Evolutionary conservation across 1,140 invertebrate species (phyloP), one percentile per base, ranked within the genome.

Genomic region (Nasonia longicornis): DNA sequence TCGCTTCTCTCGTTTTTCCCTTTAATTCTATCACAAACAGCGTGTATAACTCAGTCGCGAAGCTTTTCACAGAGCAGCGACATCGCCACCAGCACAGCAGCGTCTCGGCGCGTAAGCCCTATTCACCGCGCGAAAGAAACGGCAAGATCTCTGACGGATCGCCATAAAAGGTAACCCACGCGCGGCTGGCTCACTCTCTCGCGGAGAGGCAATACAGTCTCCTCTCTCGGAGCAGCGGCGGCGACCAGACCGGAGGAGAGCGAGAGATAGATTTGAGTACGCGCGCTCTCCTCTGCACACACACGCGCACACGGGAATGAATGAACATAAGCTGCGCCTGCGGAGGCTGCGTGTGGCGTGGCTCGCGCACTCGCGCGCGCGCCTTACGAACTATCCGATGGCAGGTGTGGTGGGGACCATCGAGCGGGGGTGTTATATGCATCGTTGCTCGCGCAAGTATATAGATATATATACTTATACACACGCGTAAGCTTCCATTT

Each of bases 81-180:
- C 69, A n/a, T 35, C 29, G 7, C 69, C 14, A 31, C 69, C 14
- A 31, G 31, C 67, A 10, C 69, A 42, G 20, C 35, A 10, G 69
- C 69, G 52, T 71, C 79, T 66, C 76, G 26, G 45, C 72, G 31
- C 22, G 77, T 14, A 72, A 20, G 26, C 14, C 71, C 69, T 64
- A 16, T 11, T 20, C 64, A 80, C 72, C 71, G 29, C 58, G 75
- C 81, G 63, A 83, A 85, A 84, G 84, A 87, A 87, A 88, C 87
- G 86, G 83, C 84, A 80, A 83, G 84, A 81, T 80, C 84, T 83
- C 78, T 76, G 80, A 83, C 77, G 80, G 87, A 90, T 90, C 86
- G 87, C 89, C 89, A 89, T 90, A 90, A 89, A 90, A 89, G 89
- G 89, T 83, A 89, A 89, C 85, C 89, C 86, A 87, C 85, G 85